A percentile compares a stretch with the other conserved stretches of the same genome.
These are phyloP conservation scores for Liodrosophila aerea DNA, from an alignment of 2,888 invertebrate genomes.

Conservation along the genomic window DNA sequence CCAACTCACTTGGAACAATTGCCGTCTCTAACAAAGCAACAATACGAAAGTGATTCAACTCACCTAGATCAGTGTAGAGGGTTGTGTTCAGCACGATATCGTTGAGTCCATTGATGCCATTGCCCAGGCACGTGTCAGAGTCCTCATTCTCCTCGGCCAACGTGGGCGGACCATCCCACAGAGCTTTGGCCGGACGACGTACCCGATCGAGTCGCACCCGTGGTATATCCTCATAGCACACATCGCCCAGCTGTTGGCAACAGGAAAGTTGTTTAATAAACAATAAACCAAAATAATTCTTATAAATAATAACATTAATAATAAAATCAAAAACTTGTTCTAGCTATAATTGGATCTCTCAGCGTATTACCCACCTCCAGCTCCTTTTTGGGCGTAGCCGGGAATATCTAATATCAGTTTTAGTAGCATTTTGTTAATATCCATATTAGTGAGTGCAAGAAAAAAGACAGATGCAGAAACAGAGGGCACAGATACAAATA, in stretches of 20 bases:
- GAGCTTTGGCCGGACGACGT: constrained; percentile 83
- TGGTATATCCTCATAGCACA: constrained; percentile 83
- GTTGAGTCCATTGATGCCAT: constrained; percentile 72
- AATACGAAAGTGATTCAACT: too few relatives aligned
- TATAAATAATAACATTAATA: not conserved
- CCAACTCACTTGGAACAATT: too few relatives aligned
- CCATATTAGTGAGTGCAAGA: constrained; percentile 40
- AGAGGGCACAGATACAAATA: constrained; percentile 44
- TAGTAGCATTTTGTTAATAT: constrained; percentile 36
- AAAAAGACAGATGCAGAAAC: constrained; percentile 39
- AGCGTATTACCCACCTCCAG: constrained; percentile 80
- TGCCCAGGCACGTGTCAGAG: constrained; percentile 74
- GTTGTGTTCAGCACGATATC: constrained; percentile 82
- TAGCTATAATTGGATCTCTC: not conserved
- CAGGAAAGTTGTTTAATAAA: too few relatives aligned
- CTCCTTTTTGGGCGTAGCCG: constrained; percentile 83
- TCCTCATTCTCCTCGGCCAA: constrained; percentile 85
- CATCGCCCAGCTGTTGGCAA: constrained; percentile 82
- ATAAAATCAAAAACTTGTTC: not conserved
- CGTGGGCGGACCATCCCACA: constrained; percentile 85
- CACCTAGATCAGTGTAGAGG: constrained; percentile 82
- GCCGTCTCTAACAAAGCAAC: not conserved
- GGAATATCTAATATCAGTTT: constrained; percentile 79
- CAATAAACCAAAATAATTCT: too few relatives aligned
- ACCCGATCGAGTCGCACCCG: constrained; percentile 87